phyloP scores from a whole-genome alignment of 1,140 invertebrate genomes.

The Oryzaephilus surinamensis region DNA sequence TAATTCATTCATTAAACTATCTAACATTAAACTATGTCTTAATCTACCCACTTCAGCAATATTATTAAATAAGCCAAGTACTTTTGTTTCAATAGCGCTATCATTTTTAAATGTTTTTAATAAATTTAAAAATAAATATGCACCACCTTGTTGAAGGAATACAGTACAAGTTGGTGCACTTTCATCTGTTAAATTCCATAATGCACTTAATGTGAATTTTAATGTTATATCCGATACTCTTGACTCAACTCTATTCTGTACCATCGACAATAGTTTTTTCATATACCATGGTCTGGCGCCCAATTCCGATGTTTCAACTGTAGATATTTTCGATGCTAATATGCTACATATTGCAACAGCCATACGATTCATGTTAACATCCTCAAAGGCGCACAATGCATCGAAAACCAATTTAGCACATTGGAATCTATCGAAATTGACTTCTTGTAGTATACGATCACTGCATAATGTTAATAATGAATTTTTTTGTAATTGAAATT shows the following conservation, averaged over 20 bases:
- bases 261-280: conserved; percentile 60
- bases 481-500: conserved; percentile 63
- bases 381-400: conserved; percentile 61
- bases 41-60: conserved; percentile 63
- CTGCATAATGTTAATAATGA: conserved; percentile 66
- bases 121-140: conserved; percentile 58
- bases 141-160: conserved; percentile 60
- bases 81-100: conserved; percentile 66
- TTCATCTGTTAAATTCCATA: conserved; percentile 78
- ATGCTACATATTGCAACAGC: conserved; percentile 76
- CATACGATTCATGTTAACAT: conserved; percentile 68
- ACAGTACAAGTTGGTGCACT: conserved; percentile 61
- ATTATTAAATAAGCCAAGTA: conserved; percentile 67
- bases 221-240: conserved; percentile 60
- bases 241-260: conserved; percentile 50
- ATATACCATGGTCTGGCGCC: conserved; percentile 62
- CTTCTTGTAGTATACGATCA: conserved; percentile 66
- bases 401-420: conserved; percentile 69
- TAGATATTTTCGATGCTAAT: conserved; percentile 55
- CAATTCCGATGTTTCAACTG: conserved; percentile 59
- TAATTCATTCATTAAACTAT: conserved; percentile 51
- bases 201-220: conserved; percentile 69
- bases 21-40: conserved; percentile 49
- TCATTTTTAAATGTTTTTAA: conserved; percentile 53
- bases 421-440: conserved; percentile 61